Percentiles rank a stretch among this genome's conserved stretches.
Evolutionary conservation across 2,888 invertebrate genomes (phyloP).

Genomic region (Brenthis ino): DNA sequence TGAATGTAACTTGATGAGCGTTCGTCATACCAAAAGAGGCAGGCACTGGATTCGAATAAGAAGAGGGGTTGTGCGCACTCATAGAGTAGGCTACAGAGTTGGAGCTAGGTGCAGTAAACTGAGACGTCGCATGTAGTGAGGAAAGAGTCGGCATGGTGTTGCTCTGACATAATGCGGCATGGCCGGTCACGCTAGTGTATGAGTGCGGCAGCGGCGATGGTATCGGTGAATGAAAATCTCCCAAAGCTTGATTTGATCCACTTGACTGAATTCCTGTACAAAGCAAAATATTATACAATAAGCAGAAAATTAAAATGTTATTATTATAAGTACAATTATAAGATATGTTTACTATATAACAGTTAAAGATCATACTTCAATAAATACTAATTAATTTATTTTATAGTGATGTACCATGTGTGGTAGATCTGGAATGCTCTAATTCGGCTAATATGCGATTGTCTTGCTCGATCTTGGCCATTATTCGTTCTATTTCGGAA

Average conservation of each 20-base stretch:
- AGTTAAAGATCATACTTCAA: too few relatives aligned
- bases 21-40: conserved; percentile 74
- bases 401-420: conserved; percentile 73
- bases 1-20: conserved; percentile 79
- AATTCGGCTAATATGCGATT: conserved; percentile 94
- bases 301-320: background rate
- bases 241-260: conserved; percentile 86
- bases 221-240: conserved; percentile 85
- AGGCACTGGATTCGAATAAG: conserved; percentile 79
- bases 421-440: conserved; percentile 90
- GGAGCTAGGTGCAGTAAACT: conserved; percentile 74
- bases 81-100: conserved; percentile 78
- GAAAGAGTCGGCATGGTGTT: conserved; percentile 85
- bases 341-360: too few relatives aligned
- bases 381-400: background rate
- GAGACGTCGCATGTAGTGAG: conserved; percentile 72
- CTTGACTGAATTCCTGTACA: conserved; percentile 84
- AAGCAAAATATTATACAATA: conserved; percentile 21
- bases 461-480: conserved; percentile 97
- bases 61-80: conserved; percentile 77
- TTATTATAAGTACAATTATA: too few relatives aligned
- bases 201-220: conserved; percentile 82
- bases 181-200: conserved; percentile 73
- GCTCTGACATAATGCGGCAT: conserved; percentile 82
- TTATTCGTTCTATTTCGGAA: conserved; percentile 94